Percentiles rank a stretch among this genome's conserved stretches.
These are phyloP conservation scores for Drosophila affinis DNA, from an alignment of 2,888 invertebrate genomes.

Conservation along the genomic window DNA sequence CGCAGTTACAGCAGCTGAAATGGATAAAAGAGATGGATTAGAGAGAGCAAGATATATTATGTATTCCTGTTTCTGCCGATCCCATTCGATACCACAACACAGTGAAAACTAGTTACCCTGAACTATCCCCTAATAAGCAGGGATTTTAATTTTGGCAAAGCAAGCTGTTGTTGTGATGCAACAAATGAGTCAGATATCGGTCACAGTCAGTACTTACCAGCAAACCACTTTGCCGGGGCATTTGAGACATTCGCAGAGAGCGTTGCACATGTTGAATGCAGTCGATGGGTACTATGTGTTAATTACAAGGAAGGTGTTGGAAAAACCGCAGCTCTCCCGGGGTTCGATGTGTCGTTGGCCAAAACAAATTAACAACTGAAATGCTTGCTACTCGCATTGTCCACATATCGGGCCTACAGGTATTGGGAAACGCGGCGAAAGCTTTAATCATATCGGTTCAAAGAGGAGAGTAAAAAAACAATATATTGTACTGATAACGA, in stretches of 20 bases:
- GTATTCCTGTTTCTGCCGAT: background rate
- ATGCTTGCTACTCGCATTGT: slow-evolving; percentile 20
- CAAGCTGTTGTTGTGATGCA: background rate
- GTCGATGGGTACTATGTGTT: slow-evolving; percentile 4
- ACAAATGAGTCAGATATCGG: slow-evolving; percentile 21
- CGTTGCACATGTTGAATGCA: slow-evolving; percentile 74
- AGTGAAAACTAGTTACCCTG: no score
- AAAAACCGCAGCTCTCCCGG: slow-evolving; percentile 1
- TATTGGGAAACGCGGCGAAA: slow-evolving; percentile 50
- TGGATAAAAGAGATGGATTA: background rate
- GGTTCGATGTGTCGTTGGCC: slow-evolving; percentile 36
- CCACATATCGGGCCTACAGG: slow-evolving; percentile 37
- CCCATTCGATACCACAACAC: no score
- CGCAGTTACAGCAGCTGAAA: slow-evolving; percentile 81
- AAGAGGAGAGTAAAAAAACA: slow-evolving; percentile 18
- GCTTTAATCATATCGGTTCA: slow-evolving; percentile 65
- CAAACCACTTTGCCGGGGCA: slow-evolving; percentile 81
- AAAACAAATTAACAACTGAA: slow-evolving; percentile 64
- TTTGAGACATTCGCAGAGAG: slow-evolving; percentile 79
- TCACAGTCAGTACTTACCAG: slow-evolving; percentile 73
- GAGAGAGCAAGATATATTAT: background rate
- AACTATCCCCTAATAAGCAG: background rate
- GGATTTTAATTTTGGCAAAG: background rate
- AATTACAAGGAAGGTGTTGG: background rate
- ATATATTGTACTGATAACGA: slow-evolving; percentile 55